Evolutionary conservation across 53 echinoderm and acorn worm genomes (phyloP), one percentile per base, ranked within the genome.

Genomic region (Stichopus horrens): DNA sequence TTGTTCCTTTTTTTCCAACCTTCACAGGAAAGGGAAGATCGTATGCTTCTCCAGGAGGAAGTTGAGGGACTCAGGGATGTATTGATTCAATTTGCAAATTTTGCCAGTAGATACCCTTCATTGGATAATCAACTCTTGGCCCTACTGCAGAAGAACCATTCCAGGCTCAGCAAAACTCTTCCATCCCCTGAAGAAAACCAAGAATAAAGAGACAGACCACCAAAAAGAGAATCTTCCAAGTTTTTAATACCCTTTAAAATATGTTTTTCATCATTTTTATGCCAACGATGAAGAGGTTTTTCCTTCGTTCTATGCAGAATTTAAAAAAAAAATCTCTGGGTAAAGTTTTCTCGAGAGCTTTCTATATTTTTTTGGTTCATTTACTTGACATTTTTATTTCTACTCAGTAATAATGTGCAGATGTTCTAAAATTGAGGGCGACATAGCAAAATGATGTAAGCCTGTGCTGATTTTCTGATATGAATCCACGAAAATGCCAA

Each of bases 61-160:
- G 94, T 96, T 9, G 94, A 96, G 65, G 92, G 94, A 63, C 88
- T 96, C 14, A 88, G 96, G 9, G 96, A 96, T 83, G 96, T 94
- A 4, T 82, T 96, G 73, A 92, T 96, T 88, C 93, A 92, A 73
- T 96, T 93, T 71, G 96, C 96, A 37, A 92, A 92, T 89, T 92
- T 92, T 76, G 96, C 96, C 21, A 92, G 93, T 89, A 91, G 90
- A 68, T 93, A 93, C 68, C 93, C 93, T 11, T 93, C 93, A 67
- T 88, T 92, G 74, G 89, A 87, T n/a, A 74, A 87, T 56, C 87
- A 87, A 75, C 21, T 87, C 19, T 75, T 87, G 75, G 58, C 74
- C 3, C 57, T 87, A 20, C 75, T 87, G 5, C 87, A 87, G 75
- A 87, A 75, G 75, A 87, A 87, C n/a, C 87, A 87, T 75, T 87